Base-by-base conservation (phyloP, 2,888 invertebrate species). In the Mesorhabditis sp. region DNA sequence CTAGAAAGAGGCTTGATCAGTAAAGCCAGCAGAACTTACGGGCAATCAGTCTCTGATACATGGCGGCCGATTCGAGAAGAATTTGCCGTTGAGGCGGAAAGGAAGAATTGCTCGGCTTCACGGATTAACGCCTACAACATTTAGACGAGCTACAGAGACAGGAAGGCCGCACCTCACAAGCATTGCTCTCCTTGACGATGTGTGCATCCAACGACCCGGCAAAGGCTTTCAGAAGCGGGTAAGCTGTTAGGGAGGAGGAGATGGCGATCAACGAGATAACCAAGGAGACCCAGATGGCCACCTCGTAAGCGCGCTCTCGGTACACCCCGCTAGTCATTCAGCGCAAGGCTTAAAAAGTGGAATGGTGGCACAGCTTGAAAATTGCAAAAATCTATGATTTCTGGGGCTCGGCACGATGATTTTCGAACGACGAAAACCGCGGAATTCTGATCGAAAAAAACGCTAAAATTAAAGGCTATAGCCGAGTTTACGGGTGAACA, bases 1-100 rank as follows among this genome's bases (percentile, higher is more conserved):
- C 78, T 76, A 50, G n/a, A 67, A 62, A 13, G 6, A 50, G 58
- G 10, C 58, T 50, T 50, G 58, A 13, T 50, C 10, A 50, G 58
- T 50, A 50, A 50, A 50, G 7, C 10, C n/a, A 13, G 7, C 58
- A 13, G 10, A 50, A 50, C 58, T 50, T 10, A 50, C 58, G 58
- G 58, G 58, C 58, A 50, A 13, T 50, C 58, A 13, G 7, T n/a
- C 7, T 50, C 58, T 10, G 58, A 28, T 28, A 28, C 58, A n/a
- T 13, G n/a, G 7, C 58, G 7, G 7, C 58, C 10, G n/a, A 50
- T 13, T 50, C 58, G 58, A 13, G 58, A 13, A 13, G 58, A 50
- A 50, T 50, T 50, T n/a, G 7, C n/a, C n/a, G 58, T 10, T 50
- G 58, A 50, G n/a, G n/a, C n/a, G 10, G 58, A 50, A 28, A 28